These are phyloP conservation scores for Napeogenes inachia DNA, from an alignment of 2,888 invertebrate species.

Conservation along the genomic window DNA sequence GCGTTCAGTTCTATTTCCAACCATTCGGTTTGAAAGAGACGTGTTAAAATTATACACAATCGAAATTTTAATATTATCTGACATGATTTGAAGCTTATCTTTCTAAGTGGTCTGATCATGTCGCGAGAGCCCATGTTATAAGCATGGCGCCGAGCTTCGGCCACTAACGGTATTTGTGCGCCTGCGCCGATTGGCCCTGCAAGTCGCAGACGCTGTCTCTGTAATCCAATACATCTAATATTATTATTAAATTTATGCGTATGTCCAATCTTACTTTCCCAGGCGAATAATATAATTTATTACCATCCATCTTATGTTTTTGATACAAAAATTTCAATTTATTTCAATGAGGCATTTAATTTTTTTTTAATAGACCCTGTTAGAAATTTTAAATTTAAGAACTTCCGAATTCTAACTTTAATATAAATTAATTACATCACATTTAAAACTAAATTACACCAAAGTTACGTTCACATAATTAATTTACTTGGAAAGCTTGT, in stretches of 20 bases:
- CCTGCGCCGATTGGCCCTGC: conserved; percentile 59
- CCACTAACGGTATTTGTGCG: conserved; percentile 59
- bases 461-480: conserved; percentile 30
- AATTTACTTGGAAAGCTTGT: conserved; percentile 37
- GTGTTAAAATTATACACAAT: conserved; percentile 11
- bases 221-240: conserved; percentile 71
- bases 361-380: too few relatives aligned
- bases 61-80: conserved; percentile 30
- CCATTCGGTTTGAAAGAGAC: conserved; percentile 9
- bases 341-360: background rate
- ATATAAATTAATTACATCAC: conserved; percentile 7
- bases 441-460: conserved; percentile 18
- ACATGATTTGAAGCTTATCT: conserved; percentile 57
- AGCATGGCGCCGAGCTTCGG: conserved; percentile 34
- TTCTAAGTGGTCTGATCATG: conserved; percentile 55
- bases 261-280: conserved; percentile 63
- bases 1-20: background rate
- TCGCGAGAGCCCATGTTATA: conserved; percentile 40
- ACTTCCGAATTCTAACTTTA: background rate
- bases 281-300: conserved; percentile 50
- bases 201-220: conserved; percentile 60
- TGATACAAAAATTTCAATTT: conserved; percentile 24
- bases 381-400: too few relatives aligned
- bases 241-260: conserved; percentile 71
- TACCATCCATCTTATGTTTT: conserved; percentile 53